Percentiles rank a stretch among this genome's conserved stretches.
phyloP scores from a whole-genome alignment of 2,113 vertebrate species.

The Thryonomys swinderianus region DNA sequence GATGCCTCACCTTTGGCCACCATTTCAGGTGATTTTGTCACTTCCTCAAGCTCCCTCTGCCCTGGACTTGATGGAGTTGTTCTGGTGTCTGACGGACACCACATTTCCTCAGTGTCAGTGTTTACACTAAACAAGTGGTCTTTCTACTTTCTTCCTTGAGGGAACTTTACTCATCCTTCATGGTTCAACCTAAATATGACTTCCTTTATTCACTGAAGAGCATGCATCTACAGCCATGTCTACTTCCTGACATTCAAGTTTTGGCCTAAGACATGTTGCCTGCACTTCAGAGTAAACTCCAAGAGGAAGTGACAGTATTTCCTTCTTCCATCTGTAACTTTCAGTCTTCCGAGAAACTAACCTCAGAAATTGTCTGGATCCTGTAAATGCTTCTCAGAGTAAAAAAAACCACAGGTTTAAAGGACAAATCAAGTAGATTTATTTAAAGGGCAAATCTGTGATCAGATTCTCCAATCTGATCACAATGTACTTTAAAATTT shows the following conservation, averaged over 20 bases:
- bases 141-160: neutral
- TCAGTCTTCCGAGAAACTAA: neutral
- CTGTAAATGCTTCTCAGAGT: no score
- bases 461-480: neutral
- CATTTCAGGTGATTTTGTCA: neutral
- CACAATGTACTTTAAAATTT: neutral
- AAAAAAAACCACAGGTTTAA: neutral
- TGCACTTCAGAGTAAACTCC: neutral
- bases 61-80: neutral
- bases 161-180: no score
- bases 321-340: neutral
- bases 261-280: neutral
- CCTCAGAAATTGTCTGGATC: neutral
- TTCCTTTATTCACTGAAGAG: no score
- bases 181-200: no score
- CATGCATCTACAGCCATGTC: neutral
- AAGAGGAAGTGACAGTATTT: neutral
- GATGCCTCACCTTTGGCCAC: neutral
- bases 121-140: neutral
- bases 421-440: neutral
- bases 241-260: neutral
- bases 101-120: neutral
- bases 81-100: neutral
- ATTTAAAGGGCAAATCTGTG: no score
- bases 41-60: neutral